phyloP scores from a whole-genome alignment of 2,113 vertebrate genomes.

The Ammodytes dubius region DNA sequence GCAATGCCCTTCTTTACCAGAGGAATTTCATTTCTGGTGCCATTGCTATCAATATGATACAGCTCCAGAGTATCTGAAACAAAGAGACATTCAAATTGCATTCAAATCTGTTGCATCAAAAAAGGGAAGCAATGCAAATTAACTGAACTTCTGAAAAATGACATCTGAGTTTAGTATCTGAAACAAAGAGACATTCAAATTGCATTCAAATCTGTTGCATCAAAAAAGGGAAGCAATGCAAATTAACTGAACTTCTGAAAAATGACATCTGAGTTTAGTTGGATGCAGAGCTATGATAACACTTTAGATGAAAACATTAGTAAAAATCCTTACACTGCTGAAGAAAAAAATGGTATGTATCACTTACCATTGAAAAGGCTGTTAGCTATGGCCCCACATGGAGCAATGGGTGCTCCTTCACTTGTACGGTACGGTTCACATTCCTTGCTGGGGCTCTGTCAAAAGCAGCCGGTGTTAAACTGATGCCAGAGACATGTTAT shows the following conservation, averaged over 20 bases:
- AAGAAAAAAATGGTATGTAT: not conserved
- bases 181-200: conserved; percentile 24
- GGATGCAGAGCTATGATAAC: not conserved
- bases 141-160: no score
- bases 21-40: conserved; percentile 77
- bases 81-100: not conserved
- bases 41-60: conserved; percentile 84
- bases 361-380: conserved; percentile 97
- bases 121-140: not conserved
- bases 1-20: conserved; percentile 95
- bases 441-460: conserved; percentile 94
- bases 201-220: not conserved
- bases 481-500: not conserved
- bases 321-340: not conserved
- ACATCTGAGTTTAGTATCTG: conserved; percentile 92
- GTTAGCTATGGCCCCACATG: conserved; percentile 98
- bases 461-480: not conserved
- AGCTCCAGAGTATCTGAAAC: conserved; percentile 91
- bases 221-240: not conserved
- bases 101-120: not conserved
- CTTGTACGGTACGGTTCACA: conserved; percentile 93
- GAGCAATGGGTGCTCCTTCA: conserved; percentile 90
- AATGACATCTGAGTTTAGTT: not conserved
- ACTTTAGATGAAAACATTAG: not conserved
- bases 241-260: not conserved